phyloP scores from a whole-genome alignment of 2,888 invertebrate species.

The Aspidiotus destructor region DNA sequence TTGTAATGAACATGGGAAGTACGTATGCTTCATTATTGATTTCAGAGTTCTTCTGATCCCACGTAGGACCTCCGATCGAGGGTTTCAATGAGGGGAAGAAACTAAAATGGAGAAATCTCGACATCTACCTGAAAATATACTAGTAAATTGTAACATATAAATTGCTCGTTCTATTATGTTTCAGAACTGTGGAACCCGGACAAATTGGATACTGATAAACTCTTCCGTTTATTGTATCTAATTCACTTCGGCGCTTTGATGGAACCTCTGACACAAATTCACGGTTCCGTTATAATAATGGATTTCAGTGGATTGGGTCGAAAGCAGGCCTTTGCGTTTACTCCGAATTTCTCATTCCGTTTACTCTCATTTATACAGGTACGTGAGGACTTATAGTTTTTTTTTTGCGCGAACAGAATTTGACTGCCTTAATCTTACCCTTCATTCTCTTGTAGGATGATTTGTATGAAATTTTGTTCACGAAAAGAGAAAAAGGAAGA shows the following conservation, averaged over 20 bases:
- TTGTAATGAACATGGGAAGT: constrained; percentile 65
- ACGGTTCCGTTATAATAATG: constrained; percentile 70
- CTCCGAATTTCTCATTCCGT: constrained; percentile 64
- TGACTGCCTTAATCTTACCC: neutral
- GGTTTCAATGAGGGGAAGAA: too few species aligned
- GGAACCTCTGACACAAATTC: constrained; percentile 63
- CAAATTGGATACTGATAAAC: constrained; percentile 59
- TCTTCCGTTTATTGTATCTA: constrained; percentile 69
- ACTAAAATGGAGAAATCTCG: too few species aligned
- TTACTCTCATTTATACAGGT: constrained; percentile 68
- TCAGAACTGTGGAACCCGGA: constrained; percentile 59
- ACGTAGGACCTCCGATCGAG: too few species aligned
- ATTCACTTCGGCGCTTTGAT: constrained; percentile 68
- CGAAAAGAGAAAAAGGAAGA: neutral
- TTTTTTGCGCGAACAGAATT: neutral
- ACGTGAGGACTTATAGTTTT: constrained; percentile 3
- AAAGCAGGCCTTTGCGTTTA: constrained; percentile 57
- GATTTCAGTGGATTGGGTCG: constrained; percentile 68
- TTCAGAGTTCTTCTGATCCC: too few species aligned
- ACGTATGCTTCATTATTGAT: constrained; percentile 38
- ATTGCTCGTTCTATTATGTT: too few species aligned
- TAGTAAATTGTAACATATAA: too few species aligned
- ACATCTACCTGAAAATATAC: too few species aligned
- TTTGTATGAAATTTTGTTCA: too few species aligned
- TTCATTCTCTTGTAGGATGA: too few species aligned